Base-by-base conservation (phyloP, 1,140 invertebrate genomes). In the Chlorops oryzae region DNA sequence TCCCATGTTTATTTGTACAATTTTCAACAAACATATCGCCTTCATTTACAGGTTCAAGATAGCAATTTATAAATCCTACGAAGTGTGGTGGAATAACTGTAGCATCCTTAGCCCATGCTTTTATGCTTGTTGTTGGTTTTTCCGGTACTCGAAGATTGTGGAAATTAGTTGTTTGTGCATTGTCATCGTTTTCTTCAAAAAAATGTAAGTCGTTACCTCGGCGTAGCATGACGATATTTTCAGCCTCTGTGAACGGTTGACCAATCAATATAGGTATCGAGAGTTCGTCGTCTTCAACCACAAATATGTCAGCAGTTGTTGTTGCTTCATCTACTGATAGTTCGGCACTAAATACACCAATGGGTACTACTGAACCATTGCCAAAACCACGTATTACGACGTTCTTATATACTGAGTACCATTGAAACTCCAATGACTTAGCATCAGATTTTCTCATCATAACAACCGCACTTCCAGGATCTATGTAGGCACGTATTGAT, bases 11-110 rank as follows among this genome's bases (percentile, higher is more conserved):
- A n/a, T n/a, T n/a, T n/a, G n/a, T n/a, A n/a, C n/a, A n/a, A n/a
- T n/a, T n/a, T n/a, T n/a, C n/a, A n/a, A n/a, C n/a, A n/a, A n/a
- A n/a, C n/a, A n/a, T n/a, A n/a, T n/a, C n/a, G n/a, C n/a, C n/a
- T n/a, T n/a, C n/a, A n/a, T n/a, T n/a, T n/a, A n/a, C n/a, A n/a
- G n/a, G n/a, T n/a, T n/a, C n/a, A n/a, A n/a, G n/a, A n/a, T n/a
- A n/a, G n/a, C n/a, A n/a, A n/a, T n/a, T n/a, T n/a, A 43, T 43
- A 43, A 43, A 24, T 25, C 41, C 41, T 25, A 43, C 24, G 15
- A 25, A 43, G 27, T 27, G 17, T 15, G 41, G 10, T 25, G 41
- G 41, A 25, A 43, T 43, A 10, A 25, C 41, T 24, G 41, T 43
- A n/a, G 22, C 24, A 25, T 24, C 41, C n/a, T 43, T 43, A 12